Percentiles rank a stretch among this genome's conserved stretches.
These are phyloP conservation scores for Semnornis frantzii DNA, from an alignment of 2,113 vertebrate species.

Conservation along the genomic window DNA sequence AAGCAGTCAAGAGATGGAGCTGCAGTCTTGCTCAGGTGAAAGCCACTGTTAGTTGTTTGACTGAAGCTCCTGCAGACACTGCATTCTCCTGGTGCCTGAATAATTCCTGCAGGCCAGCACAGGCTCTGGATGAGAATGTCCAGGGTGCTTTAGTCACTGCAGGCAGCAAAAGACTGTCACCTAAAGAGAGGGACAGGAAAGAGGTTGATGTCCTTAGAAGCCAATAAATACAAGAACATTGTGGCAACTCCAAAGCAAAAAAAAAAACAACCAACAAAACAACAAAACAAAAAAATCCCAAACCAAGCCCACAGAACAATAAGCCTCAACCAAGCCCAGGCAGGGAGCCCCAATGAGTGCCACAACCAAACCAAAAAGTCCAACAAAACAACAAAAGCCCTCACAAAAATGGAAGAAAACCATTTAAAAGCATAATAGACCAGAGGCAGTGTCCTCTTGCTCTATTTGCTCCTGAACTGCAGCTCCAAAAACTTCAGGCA, in stretches of 20 bases:
- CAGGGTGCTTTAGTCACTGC: neutral
- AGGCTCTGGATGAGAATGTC: neutral
- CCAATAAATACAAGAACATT: neutral
- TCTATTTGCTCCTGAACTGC: neutral
- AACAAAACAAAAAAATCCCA: too few species aligned
- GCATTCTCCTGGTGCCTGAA: neutral
- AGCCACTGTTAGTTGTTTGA: neutral
- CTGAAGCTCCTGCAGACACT: neutral
- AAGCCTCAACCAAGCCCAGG: too few species aligned
- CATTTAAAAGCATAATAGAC: neutral
- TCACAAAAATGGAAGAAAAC: neutral
- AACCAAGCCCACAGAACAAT: too few species aligned
- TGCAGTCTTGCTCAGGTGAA: neutral
- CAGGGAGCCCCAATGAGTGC: too few species aligned
- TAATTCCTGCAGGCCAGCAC: neutral
- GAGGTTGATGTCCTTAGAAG: neutral
- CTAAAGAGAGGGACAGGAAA: neutral
- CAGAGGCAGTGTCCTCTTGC: neutral
- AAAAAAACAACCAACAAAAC: neutral
- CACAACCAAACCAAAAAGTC: too few species aligned
- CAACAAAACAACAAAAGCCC: too few species aligned
- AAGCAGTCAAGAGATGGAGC: neutral
- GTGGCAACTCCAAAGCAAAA: neutral
- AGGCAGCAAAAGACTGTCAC: neutral
- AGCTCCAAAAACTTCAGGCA: neutral